phyloP scores from a whole-genome alignment of 2,113 vertebrate genomes.

The Marmota flaviventris region DNA sequence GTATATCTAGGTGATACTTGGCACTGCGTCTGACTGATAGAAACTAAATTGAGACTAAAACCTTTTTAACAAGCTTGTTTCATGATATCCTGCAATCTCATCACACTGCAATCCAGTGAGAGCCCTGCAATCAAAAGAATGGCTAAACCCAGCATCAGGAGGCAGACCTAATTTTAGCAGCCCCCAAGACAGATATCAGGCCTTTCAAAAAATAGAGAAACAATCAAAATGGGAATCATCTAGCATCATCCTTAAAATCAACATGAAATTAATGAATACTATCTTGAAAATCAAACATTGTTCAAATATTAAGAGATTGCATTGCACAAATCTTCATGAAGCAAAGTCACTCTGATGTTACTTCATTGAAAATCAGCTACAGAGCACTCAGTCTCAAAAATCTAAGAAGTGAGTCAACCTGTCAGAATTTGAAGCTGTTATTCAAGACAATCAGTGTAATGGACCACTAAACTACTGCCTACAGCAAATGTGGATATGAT shows the following conservation, averaged over 20 bases:
- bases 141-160: background rate
- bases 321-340: slow-evolving; percentile 14
- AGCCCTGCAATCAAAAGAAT: slow-evolving; percentile 35
- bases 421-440: slow-evolving; percentile 62
- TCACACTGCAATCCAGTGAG: background rate
- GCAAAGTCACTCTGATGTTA: slow-evolving; percentile 26
- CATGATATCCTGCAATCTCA: slow-evolving; percentile 33
- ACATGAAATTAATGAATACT: slow-evolving; percentile 57
- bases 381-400: slow-evolving; percentile 34
- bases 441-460: slow-evolving; percentile 77
- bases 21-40: slow-evolving; percentile 63
- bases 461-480: slow-evolving; percentile 54
- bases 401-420: slow-evolving; percentile 58
- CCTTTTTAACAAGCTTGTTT: slow-evolving; percentile 30
- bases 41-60: slow-evolving; percentile 43
- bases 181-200: background rate
- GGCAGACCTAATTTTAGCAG: slow-evolving; percentile 31
- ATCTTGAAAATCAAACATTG: slow-evolving; percentile 41
- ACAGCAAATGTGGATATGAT: slow-evolving; percentile 55
- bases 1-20: background rate
- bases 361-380: slow-evolving; percentile 29
- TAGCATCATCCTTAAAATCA: slow-evolving; percentile 53
- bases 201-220: slow-evolving; percentile 39
- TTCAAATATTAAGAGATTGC: background rate
- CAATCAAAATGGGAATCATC: slow-evolving; percentile 6